Base-by-base conservation (phyloP, 2,797 vertebrate genomes). In the Lepus townsendii region DNA sequence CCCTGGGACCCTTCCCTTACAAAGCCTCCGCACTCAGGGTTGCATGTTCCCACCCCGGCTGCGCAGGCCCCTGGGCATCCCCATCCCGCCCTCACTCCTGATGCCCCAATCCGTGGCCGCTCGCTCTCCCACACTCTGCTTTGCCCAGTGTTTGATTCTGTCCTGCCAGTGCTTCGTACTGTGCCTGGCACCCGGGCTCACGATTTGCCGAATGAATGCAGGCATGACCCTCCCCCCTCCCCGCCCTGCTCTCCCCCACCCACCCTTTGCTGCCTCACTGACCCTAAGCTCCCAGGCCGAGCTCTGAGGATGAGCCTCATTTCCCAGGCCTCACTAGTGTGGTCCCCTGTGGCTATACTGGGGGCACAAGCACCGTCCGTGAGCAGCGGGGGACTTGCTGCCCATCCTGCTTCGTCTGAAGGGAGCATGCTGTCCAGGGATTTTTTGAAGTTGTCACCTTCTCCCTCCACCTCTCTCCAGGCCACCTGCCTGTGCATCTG, bases 401-500 rank as follows among this genome's bases (percentile, higher is more conserved):
- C 47, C 47, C 71, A 50, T 77, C 38, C 42, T 35, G 22, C 26
- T 11, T 35, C 32, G 75, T 90, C 72, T 32, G 11, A 26, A 77
- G 5, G 9, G 5, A 77, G 63, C 68, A 42, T 42, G 42, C 42
- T 20, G 26, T 38, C 52, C 42, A 20, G 42, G 57, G 80, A 35
- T 9, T 2, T 7, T 50, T 16, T 7, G 52, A 22, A 42, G 32
- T 9, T 47, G 30, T 17, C 24, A 9, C 38, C 68, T 11, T 4
- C 0, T 13, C 32, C 42, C 30, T 11, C 17, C 3, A 22, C 50
- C 8, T 20, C n/a, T 52, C 42, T 26, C 62, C 73, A 62, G 66
- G 60, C 30, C 47, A 47, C 66, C 14, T 0, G 16, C 83, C 42
- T 0, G 0, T 1, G 4, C 1, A 8, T 20, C 42, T 11, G 0